Conservation (phyloP, 2,113 vertebrate genomes). For the Anarhynchus alexandrinus region DNA sequence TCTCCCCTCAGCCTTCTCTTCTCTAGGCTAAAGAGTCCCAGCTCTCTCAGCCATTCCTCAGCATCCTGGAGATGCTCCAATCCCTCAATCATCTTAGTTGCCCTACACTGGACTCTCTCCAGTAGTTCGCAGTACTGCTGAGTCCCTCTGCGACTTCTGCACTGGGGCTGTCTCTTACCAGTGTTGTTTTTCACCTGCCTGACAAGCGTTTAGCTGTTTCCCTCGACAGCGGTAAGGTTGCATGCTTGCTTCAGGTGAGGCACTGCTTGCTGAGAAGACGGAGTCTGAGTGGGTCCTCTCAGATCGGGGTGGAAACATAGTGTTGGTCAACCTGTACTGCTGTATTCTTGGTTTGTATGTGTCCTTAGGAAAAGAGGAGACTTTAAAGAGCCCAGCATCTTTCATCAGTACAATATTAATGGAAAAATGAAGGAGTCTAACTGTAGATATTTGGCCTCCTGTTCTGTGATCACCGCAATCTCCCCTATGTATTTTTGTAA, state of each 20-base stretch:
- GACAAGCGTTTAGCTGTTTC: background rate
- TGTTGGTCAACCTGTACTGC: background rate
- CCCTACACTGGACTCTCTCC: too few relatives aligned
- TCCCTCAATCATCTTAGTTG: too few relatives aligned
- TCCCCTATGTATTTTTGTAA: background rate
- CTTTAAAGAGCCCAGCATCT: background rate
- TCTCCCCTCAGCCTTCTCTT: too few relatives aligned
- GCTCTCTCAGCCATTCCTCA: too few relatives aligned
- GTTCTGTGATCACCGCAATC: background rate
- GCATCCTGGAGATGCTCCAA: too few relatives aligned
- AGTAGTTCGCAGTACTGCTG: background rate
- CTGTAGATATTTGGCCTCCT: background rate
- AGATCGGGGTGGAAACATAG: background rate
- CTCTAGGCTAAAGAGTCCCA: too few relatives aligned
- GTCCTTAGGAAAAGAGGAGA: background rate
- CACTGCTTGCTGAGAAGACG: background rate
- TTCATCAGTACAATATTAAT: background rate
- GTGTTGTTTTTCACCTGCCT: background rate
- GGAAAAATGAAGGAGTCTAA: background rate
- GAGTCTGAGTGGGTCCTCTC: background rate
- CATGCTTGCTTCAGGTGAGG: background rate
- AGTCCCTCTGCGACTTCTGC: background rate
- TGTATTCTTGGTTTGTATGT: background rate
- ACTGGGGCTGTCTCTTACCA: background rate
- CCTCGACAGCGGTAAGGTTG: background rate